Evolutionary conservation across 2,797 vertebrate species (phyloP).

Genomic region (Sebastes cheni): DNA sequence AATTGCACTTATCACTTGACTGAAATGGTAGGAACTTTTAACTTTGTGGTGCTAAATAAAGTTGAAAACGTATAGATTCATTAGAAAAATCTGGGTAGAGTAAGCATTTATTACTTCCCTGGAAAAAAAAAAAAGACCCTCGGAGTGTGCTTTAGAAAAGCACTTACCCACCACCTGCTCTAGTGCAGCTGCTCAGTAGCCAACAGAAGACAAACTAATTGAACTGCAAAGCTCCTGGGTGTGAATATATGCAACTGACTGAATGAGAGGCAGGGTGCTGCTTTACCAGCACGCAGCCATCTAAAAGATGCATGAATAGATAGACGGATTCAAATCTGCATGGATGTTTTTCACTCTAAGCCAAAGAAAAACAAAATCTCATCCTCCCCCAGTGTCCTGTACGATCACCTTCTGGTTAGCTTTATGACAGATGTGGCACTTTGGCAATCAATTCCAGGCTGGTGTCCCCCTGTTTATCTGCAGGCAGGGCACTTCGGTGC

Average conservation of each 20-base stretch:
- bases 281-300: neutral
- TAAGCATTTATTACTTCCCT: constrained; percentile 20
- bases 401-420: constrained; percentile 39
- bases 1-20: neutral
- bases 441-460: constrained; percentile 48
- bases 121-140: neutral
- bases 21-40: neutral
- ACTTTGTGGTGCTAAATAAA: neutral
- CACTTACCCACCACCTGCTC: constrained; percentile 58
- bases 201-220: constrained; percentile 43
- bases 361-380: constrained; percentile 10
- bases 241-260: constrained; percentile 28
- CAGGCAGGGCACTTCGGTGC: constrained; percentile 28
- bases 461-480: constrained; percentile 42
- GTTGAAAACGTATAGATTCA: neutral
- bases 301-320: constrained; percentile 1
- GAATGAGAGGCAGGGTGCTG: constrained; percentile 16
- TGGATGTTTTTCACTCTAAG: constrained; percentile 27
- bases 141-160: constrained; percentile 27
- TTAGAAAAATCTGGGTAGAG: neutral
- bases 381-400: constrained; percentile 5
- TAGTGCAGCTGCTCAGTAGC: constrained; percentile 52
- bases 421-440: constrained; percentile 55
- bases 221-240: constrained; percentile 36
- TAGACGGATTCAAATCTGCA: constrained; percentile 11